phyloP scores from a whole-genome alignment of 2,113 vertebrate species.

The Columba livia region DNA sequence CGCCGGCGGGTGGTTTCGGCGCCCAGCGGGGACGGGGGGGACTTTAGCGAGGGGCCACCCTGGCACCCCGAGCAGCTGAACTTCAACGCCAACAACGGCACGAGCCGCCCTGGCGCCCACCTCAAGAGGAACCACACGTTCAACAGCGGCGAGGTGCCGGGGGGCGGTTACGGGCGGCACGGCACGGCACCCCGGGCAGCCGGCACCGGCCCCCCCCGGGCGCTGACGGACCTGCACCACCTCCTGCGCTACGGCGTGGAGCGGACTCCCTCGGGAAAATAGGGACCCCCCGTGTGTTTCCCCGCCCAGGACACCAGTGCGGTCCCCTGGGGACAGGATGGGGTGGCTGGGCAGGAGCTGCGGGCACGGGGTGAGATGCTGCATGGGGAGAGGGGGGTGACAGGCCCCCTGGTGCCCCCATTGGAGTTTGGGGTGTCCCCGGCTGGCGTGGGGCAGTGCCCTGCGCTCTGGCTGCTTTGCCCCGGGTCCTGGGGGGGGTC shows the following conservation, averaged over 20 bases:
- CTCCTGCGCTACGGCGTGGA: constrained; percentile 83
- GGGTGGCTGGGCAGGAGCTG: background rate
- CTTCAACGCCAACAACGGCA: constrained; percentile 82
- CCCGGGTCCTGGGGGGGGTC: background rate
- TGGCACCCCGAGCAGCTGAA: constrained; percentile 87
- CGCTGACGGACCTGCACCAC: constrained; percentile 86
- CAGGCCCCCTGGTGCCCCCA: background rate
- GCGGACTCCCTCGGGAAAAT: constrained; percentile 82
- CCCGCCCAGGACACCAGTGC: background rate
- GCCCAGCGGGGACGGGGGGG: constrained; percentile 79
- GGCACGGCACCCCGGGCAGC: constrained; percentile 43
- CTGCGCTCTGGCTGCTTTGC: background rate
- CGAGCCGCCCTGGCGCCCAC: constrained; percentile 58
- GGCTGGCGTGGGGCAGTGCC: constrained; percentile 22
- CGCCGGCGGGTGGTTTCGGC: constrained; percentile 89
- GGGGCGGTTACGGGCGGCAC: constrained; percentile 67
- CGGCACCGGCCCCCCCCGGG: constrained; percentile 68
- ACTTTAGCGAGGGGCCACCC: constrained; percentile 64
- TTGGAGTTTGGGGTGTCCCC: background rate
- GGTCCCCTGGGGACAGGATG: background rate
- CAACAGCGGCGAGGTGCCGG: constrained; percentile 69
- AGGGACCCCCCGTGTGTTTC: background rate
- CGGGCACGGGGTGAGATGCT: background rate
- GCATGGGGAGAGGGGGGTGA: background rate
- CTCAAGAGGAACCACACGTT: constrained; percentile 80